Evolutionary conservation across 2,797 vertebrate species (phyloP), one percentile per base, ranked within the genome.

Genomic region (Sebastes kiyomatsui): DNA sequence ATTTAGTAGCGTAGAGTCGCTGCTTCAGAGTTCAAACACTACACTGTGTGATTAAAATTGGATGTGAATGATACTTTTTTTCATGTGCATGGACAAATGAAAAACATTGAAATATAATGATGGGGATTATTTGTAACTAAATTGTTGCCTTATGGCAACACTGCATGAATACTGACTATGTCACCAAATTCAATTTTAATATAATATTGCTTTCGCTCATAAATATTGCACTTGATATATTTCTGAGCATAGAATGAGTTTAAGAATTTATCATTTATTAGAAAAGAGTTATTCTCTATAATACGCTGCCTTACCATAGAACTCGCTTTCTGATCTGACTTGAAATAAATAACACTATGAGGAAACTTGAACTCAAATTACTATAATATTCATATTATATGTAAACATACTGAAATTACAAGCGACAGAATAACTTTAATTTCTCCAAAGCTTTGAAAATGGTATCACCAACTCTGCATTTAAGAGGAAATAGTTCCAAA

Each of bases 181-280:
- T 4, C 79, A 55, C 64, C 52, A 67, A 75, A 80, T 28, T 75
- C 25, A 30, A 42, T 62, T 82, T 81, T 55, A 78, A 52, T 71
- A 42, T 61, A 78, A 82, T 79, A 30, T 75, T 80, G 20, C 20
- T 80, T 84, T 73, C 56, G 49, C 67, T 77, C 60, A 76, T 80
- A 72, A 87, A 86, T 85, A 81, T 76, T 84, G 28, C 42, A 28
- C 52, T 67, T 62, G 23, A 80, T 80, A 67, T 60, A 71, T 71
- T 80, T 82, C 7, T 28, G n/a, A 69, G 67, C 30, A 56, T 25
- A 77, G 72, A 11, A 9, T 6, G 14, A 52, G 8, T 66, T 77
- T 16, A 46, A 77, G 13, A 54, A 67, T 67, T 16, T 74, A 72
- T n/a, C 20, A 78, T 71, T 67, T 30, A 73, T 49, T 27, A 71